phyloP scores from a whole-genome alignment of 2,888 invertebrate genomes.

The Cheilosia grossa region DNA sequence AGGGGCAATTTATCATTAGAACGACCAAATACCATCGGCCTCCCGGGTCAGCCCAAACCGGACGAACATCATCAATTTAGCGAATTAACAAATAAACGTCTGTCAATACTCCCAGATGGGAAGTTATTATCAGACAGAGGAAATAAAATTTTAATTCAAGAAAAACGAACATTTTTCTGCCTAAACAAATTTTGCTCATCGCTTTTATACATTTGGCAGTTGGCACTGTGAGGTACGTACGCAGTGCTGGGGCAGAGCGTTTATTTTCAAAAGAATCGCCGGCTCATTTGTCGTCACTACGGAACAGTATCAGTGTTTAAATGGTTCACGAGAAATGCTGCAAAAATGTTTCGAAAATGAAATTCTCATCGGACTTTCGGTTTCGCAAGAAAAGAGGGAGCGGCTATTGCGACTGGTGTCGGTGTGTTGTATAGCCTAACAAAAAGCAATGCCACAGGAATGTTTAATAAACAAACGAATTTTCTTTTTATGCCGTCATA shows the following conservation, averaged over 20 bases:
- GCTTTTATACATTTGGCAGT: constrained; percentile 13
- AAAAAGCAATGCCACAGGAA: constrained; percentile 22
- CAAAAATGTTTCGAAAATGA: constrained; percentile 35
- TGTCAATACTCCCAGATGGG: constrained; percentile 56
- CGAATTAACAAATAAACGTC: constrained; percentile 71
- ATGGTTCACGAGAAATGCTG: constrained; percentile 37
- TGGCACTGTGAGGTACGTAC: neutral
- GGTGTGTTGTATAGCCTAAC: constrained; percentile 4
- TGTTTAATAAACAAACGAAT: constrained; percentile 63
- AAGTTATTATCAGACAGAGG: constrained; percentile 18
- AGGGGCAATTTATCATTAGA: constrained; percentile 60
- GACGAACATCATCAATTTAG: constrained; percentile 62
- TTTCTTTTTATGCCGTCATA: constrained; percentile 56
- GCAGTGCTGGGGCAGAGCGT: constrained; percentile 19
- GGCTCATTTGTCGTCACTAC: constrained; percentile 48
- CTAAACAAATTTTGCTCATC: constrained; percentile 23
- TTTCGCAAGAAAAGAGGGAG: constrained; percentile 5
- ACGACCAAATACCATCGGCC: constrained; percentile 8
- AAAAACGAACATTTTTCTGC: constrained; percentile 1
- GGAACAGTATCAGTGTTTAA: constrained; percentile 16
- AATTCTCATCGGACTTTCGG: constrained; percentile 15
- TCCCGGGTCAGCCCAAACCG: neutral
- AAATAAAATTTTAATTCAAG: constrained; percentile 16
- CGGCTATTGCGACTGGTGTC: neutral
- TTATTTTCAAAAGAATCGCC: constrained; percentile 48